These are phyloP conservation scores for Alouatta palliata DNA, from an alignment of 2,113 vertebrate species.

Conservation along the genomic window DNA sequence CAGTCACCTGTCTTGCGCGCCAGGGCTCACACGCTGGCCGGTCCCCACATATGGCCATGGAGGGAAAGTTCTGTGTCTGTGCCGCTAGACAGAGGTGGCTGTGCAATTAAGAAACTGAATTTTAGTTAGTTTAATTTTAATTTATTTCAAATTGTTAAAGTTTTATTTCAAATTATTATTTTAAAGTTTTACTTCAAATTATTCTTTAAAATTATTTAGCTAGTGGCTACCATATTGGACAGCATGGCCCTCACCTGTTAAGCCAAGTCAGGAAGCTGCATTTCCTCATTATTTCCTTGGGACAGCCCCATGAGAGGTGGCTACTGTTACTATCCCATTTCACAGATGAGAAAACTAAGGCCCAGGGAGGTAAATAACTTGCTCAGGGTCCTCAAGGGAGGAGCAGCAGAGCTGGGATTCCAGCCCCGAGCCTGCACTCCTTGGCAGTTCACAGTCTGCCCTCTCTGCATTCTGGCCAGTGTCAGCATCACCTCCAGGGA, in stretches of 20 bases:
- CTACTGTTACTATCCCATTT: too few species aligned
- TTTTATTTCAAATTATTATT: background rate
- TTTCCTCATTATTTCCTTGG: background rate
- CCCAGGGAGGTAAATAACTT: too few species aligned
- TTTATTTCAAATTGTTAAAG: background rate
- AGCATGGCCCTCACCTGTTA: background rate
- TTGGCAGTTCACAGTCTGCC: rapidly evolving
- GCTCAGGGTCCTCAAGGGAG: background rate
- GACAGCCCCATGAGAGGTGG: background rate
- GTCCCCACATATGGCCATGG: background rate
- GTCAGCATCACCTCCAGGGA: rapidly evolving
- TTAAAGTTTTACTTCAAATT: too few species aligned
- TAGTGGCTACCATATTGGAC: background rate
- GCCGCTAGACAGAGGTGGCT: background rate
- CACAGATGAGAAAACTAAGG: too few species aligned
- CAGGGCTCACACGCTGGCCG: background rate
- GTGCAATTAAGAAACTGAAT: background rate
- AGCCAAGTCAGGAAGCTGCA: background rate
- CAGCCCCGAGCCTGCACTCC: background rate
- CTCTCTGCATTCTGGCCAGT: background rate
- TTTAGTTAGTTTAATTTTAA: background rate
- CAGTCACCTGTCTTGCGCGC: background rate
- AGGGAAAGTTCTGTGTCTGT: background rate
- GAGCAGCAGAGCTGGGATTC: rapidly evolving
- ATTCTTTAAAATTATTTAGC: too few species aligned